A percentile compares a stretch with the other conserved stretches of the same genome.
Evolutionary conservation across 2,797 vertebrate species (phyloP).

Genomic region (Nyctibius grandis): DNA sequence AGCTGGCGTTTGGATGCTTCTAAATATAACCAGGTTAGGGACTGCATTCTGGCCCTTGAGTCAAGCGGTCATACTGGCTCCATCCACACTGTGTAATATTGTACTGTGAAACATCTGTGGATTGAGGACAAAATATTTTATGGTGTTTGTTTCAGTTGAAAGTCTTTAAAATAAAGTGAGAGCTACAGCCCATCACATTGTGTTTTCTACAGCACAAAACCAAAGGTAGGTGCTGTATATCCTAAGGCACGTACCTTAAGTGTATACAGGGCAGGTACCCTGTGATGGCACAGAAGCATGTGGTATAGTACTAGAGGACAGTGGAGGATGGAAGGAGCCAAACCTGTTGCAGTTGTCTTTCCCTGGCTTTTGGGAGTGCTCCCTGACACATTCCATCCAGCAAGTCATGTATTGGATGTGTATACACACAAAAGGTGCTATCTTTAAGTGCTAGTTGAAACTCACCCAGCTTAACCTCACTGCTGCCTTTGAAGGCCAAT

Average conservation of each 20-base stretch:
- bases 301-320: not conserved
- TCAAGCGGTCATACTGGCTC: not conserved
- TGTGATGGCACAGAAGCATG: not conserved
- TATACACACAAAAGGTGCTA: too few relatives aligned
- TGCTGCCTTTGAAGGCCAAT: fast-evolving
- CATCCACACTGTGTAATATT: not conserved
- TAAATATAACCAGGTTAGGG: not conserved
- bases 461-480: not conserved
- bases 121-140: not conserved
- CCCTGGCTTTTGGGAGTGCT: not conserved
- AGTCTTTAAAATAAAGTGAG: not conserved
- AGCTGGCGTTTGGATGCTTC: not conserved
- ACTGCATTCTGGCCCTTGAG: not conserved
- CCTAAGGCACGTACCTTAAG: not conserved
- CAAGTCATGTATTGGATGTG: too few relatives aligned
- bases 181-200: not conserved
- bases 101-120: not conserved
- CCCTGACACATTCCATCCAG: not conserved
- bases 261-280: not conserved
- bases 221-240: not conserved
- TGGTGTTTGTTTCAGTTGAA: not conserved
- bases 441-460: not conserved
- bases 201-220: not conserved
- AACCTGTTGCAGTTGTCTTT: not conserved
- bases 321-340: not conserved